Evolutionary conservation across 1,140 invertebrate genomes (phyloP).

Genomic region (Planococcus citri): DNA sequence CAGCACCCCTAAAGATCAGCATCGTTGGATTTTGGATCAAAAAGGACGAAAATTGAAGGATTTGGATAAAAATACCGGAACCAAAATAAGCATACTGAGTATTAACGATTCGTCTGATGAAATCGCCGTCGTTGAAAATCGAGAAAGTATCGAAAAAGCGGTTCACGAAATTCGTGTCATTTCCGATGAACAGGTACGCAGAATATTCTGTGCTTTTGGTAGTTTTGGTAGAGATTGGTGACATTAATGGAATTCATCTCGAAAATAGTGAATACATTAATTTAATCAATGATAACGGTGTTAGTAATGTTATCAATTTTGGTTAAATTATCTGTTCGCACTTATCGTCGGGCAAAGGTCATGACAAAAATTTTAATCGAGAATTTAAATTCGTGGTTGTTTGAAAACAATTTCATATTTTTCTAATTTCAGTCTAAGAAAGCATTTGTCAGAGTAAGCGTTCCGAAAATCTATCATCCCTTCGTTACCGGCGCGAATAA

Average conservation of each 20-base stretch:
- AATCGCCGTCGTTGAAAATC: constrained; percentile 80
- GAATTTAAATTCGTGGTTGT: too few species aligned
- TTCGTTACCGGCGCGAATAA: constrained; percentile 85
- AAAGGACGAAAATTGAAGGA: constrained; percentile 77
- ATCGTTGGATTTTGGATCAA: constrained; percentile 84
- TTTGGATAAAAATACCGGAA: constrained; percentile 78
- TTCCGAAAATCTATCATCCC: constrained; percentile 90
- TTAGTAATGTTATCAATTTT: too few species aligned
- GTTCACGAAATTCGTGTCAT: constrained; percentile 86
- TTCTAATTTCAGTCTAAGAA: constrained; percentile 50
- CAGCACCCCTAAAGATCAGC: constrained; percentile 88
- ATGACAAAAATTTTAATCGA: too few species aligned
- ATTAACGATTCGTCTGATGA: constrained; percentile 70
- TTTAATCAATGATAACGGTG: too few species aligned
- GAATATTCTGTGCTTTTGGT: too few species aligned
- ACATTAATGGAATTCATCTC: too few species aligned
- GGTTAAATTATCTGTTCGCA: too few species aligned
- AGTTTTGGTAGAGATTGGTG: too few species aligned
- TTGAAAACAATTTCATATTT: too few species aligned
- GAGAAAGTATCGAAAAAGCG: constrained; percentile 91
- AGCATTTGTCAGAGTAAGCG: constrained; percentile 65
- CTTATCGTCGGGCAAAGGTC: too few species aligned
- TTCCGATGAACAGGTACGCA: constrained; percentile 72
- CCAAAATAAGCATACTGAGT: constrained; percentile 83
- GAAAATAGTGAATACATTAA: too few species aligned